These are phyloP conservation scores for Athetis lepigone DNA, from an alignment of 2,888 invertebrate species.

Conservation along the genomic window DNA sequence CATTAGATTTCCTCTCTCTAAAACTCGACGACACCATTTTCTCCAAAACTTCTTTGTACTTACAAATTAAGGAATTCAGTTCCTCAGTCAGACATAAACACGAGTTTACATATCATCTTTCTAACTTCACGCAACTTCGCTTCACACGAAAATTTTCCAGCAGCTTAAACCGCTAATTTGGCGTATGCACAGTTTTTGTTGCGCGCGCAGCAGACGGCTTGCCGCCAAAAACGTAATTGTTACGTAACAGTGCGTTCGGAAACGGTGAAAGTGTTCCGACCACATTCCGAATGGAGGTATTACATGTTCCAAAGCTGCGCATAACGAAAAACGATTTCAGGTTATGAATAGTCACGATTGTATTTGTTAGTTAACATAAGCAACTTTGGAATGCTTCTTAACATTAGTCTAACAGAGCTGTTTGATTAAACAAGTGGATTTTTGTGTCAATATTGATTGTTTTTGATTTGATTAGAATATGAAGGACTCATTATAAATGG, in stretches of 20 bases:
- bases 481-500: too few species aligned
- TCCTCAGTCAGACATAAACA: neutral
- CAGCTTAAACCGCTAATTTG: slow-evolving; percentile 30
- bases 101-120: neutral
- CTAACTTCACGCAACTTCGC: neutral
- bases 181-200: slow-evolving; percentile 37
- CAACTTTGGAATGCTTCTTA: neutral
- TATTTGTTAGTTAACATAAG: too few species aligned
- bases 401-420: too few species aligned
- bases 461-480: too few species aligned
- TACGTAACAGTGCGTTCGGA: slow-evolving; percentile 65
- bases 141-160: neutral
- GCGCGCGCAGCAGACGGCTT: slow-evolving; percentile 75
- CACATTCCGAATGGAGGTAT: slow-evolving; percentile 71
- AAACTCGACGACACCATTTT: too few species aligned
- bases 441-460: too few species aligned
- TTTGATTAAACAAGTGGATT: too few species aligned
- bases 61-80: neutral
- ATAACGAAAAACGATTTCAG: slow-evolving; percentile 45
- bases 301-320: slow-evolving; percentile 55
- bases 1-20: too few species aligned
- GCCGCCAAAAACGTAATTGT: slow-evolving; percentile 77
- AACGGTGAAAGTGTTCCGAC: slow-evolving; percentile 78
- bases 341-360: slow-evolving; percentile 30
- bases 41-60: too few species aligned